Conservation (phyloP, 2,113 vertebrate genomes). For the Pituophis catenifer region DNA sequence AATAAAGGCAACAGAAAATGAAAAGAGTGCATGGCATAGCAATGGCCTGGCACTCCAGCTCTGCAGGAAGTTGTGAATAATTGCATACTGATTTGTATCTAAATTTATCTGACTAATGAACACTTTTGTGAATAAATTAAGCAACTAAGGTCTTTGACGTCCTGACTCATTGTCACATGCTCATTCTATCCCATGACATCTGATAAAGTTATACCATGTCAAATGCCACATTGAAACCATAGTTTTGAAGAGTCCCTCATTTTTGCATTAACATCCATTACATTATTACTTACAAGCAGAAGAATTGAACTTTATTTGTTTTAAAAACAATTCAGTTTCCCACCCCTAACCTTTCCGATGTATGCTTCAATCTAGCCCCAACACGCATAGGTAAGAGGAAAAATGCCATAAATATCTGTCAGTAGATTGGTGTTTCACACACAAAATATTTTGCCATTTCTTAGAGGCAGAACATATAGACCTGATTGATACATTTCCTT, state of each 20-base stretch:
- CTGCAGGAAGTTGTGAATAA: slow-evolving; percentile 19
- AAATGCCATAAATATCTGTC: not conserved
- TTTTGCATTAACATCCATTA: not conserved
- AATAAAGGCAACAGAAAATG: slow-evolving; percentile 7
- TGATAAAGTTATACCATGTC: not conserved
- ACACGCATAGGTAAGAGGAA: not conserved
- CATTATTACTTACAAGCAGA: not conserved
- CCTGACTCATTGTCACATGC: slow-evolving; percentile 11
- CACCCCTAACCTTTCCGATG: not conserved
- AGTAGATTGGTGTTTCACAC: not conserved
- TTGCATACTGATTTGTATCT: slow-evolving; percentile 20
- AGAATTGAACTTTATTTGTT: not conserved
- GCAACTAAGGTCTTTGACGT: not conserved
- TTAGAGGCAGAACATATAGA: not conserved
- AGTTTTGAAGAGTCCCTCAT: not conserved
- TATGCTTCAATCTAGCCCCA: too few species aligned
- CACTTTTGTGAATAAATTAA: slow-evolving; percentile 6
- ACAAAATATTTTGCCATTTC: not conserved
- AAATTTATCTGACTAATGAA: slow-evolving; percentile 29
- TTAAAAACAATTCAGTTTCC: not conserved
- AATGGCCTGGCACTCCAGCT: slow-evolving; percentile 3
- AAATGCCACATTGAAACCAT: not conserved
- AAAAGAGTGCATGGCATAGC: not conserved
- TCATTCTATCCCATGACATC: not conserved
- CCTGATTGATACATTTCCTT: not conserved